These are phyloP conservation scores for Troilus luridus DNA, from an alignment of 2,888 invertebrate species.

Conservation along the genomic window DNA sequence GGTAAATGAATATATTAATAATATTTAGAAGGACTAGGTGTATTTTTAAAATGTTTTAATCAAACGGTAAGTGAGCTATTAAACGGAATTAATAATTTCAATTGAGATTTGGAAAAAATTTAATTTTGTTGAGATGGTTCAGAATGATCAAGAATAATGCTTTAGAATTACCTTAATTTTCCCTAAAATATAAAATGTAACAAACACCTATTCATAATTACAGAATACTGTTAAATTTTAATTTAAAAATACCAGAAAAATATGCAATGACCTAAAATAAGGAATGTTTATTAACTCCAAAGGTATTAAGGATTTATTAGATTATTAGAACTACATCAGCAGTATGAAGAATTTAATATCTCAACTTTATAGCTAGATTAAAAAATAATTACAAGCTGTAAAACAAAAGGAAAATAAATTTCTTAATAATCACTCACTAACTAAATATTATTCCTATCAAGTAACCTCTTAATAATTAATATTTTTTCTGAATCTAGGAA, in stretches of 20 bases:
- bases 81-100: neutral
- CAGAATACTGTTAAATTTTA: neutral
- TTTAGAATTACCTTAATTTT: neutral
- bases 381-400: neutral
- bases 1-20: slow-evolving; percentile 48
- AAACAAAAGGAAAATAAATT: too few species aligned
- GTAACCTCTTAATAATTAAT: too few species aligned
- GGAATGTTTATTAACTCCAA: neutral
- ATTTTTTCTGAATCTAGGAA: neutral
- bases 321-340: neutral
- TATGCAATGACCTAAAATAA: neutral
- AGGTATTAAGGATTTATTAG: neutral
- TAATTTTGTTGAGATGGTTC: slow-evolving; percentile 39
- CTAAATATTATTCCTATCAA: neutral
- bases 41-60: slow-evolving; percentile 8
- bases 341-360: neutral
- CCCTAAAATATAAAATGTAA: neutral
- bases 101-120: neutral
- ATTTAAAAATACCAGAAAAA: neutral
- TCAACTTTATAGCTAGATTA: neutral
- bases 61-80: slow-evolving; percentile 24
- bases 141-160: neutral
- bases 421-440: neutral
- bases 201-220: neutral
- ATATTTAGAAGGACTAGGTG: slow-evolving; percentile 13